A percentile compares a stretch with the other conserved stretches of the same genome.
Conservation (phyloP, 1,140 invertebrate genomes). For the Andricus grossulariae region DNA sequence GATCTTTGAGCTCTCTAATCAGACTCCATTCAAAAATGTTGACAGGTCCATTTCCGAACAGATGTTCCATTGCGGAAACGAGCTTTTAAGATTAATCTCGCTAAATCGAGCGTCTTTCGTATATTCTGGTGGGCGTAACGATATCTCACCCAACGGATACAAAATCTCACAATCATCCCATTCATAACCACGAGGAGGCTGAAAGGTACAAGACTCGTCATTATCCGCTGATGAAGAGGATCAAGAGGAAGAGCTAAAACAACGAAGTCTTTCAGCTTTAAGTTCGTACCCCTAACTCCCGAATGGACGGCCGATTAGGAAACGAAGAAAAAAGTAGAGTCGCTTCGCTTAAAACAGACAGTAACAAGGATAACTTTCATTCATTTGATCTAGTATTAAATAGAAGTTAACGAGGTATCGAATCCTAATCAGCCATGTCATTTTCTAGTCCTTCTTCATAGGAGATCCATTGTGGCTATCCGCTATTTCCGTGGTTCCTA, state of each 20-base stretch:
- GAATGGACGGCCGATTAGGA: background rate
- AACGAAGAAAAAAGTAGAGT: background rate
- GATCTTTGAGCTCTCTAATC: background rate
- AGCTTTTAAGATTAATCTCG: slow-evolving; percentile 21
- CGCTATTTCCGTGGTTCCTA: too few species aligned
- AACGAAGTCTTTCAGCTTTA: slow-evolving; percentile 62
- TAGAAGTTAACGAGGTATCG: too few species aligned
- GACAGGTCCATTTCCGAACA: background rate
- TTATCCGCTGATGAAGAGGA: slow-evolving; percentile 66
- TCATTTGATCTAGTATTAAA: too few species aligned
- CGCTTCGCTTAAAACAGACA: background rate
- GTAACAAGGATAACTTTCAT: background rate
- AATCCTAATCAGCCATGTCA: too few species aligned
- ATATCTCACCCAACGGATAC: slow-evolving; percentile 29
- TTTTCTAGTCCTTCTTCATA: too few species aligned
- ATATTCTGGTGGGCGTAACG: slow-evolving; percentile 14
- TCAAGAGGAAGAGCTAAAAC: slow-evolving; percentile 63
- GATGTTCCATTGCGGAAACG: background rate
- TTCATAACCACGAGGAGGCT: slow-evolving; percentile 53
- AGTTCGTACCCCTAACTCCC: background rate
- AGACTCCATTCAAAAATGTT: slow-evolving; percentile 3
- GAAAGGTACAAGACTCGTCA: slow-evolving; percentile 64
- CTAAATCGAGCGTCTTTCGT: slow-evolving; percentile 16
- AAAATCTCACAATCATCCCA: slow-evolving; percentile 55
- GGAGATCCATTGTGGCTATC: too few species aligned